Conservation (phyloP, 2,888 invertebrate species). For the Ceraclea dissimilis region DNA sequence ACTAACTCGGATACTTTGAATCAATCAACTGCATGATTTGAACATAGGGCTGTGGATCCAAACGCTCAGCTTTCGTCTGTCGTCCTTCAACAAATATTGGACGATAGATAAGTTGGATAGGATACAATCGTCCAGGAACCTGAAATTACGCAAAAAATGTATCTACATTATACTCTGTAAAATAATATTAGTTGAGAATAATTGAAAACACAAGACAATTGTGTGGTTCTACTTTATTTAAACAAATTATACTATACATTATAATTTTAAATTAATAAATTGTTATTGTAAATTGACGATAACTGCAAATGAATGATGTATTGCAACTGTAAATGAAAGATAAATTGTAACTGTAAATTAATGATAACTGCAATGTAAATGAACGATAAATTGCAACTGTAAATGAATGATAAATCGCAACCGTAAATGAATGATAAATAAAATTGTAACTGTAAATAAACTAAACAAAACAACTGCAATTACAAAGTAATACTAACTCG, state of each 20-base stretch:
- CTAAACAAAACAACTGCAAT: neutral
- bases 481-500: no score
- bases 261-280: no score
- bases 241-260: neutral
- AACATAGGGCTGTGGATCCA: slow-evolving; percentile 91
- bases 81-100: slow-evolving; percentile 53
- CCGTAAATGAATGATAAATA: neutral
- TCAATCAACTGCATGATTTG: slow-evolving; percentile 90
- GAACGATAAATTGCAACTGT: no score
- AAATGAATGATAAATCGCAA: no score
- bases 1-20: slow-evolving; percentile 69
- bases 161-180: no score
- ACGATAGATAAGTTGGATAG: slow-evolving; percentile 83
- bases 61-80: slow-evolving; percentile 57
- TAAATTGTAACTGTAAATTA: no score
- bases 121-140: slow-evolving; percentile 92
- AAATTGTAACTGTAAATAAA: neutral
- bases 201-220: no score
- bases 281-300: no score
- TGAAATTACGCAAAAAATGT: slow-evolving; percentile 34
- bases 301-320: no score
- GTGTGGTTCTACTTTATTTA: neutral
- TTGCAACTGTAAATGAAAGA: no score
- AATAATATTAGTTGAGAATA: no score
- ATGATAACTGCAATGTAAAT: no score